These are phyloP conservation scores for Limnodromus scolopaceus DNA, from an alignment of 2,797 vertebrate species.

Conservation along the genomic window DNA sequence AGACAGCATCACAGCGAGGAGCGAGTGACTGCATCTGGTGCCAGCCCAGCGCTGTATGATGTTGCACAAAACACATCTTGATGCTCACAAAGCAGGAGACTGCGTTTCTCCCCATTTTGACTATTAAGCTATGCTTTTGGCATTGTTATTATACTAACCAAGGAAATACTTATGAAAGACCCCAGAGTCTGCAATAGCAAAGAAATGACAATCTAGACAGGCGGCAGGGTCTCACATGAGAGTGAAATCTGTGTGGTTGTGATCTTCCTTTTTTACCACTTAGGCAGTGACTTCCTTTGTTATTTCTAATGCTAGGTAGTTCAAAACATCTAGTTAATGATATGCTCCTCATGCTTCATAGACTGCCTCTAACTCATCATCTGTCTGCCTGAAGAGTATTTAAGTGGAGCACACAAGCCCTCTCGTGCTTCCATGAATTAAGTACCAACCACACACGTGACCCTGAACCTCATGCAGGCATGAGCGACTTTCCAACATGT, in stretches of 20 bases:
- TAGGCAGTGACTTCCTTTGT: background rate
- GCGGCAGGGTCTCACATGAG: background rate
- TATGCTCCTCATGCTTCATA: background rate
- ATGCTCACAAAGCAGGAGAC: background rate
- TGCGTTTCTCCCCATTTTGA: background rate
- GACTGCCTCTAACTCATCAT: background rate
- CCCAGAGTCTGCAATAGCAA: background rate
- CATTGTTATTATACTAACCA: background rate
- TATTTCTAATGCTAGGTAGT: background rate
- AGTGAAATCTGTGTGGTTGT: background rate
- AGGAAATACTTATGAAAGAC: background rate
- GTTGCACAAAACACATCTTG: background rate
- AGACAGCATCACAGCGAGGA: background rate
- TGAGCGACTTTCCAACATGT: background rate
- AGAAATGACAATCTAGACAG: background rate
- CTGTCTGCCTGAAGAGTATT: background rate
- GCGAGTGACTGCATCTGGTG: background rate
- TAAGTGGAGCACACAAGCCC: background rate
- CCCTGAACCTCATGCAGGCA: background rate
- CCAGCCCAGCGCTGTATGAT: background rate
- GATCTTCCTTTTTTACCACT: background rate
- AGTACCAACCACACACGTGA: accelerated
- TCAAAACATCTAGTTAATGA: background rate
- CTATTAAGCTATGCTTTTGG: background rate
- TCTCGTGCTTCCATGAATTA: background rate